These are phyloP conservation scores for Drosophila setosimentum DNA, from an alignment of 2,888 invertebrate genomes.

Conservation along the genomic window DNA sequence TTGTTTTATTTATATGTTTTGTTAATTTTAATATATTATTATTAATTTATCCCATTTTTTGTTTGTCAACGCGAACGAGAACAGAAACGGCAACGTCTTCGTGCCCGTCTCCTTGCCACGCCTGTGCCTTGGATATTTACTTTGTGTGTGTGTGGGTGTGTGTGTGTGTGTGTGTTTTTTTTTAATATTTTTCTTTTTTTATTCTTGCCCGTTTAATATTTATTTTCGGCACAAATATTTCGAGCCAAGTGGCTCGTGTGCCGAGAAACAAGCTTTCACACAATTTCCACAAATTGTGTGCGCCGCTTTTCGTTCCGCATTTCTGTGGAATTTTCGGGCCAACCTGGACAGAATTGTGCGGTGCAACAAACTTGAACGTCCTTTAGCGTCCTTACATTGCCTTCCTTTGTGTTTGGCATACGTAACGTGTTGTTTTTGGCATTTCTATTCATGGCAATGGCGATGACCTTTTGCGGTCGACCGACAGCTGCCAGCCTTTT, in stretches of 20 bases:
- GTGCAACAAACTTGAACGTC: conserved; percentile 56
- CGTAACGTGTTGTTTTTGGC: conserved; percentile 9
- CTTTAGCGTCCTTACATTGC: conserved; percentile 39
- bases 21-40: conserved; percentile 52
- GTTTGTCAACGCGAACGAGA: conserved; percentile 62
- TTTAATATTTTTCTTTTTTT: conserved; percentile 15
- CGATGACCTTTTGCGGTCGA: conserved; percentile 64
- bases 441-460: conserved; percentile 42
- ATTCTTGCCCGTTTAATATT: conserved; percentile 54
- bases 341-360: conserved; percentile 28
- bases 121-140: background rate
- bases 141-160: background rate
- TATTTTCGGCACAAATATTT: conserved; percentile 73
- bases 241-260: conserved; percentile 65
- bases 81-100: conserved; percentile 36
- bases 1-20: conserved; percentile 33
- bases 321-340: conserved; percentile 54
- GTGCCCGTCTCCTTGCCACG: conserved; percentile 17
- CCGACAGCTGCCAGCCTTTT: conserved; percentile 5
- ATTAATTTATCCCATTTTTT: conserved; percentile 78
- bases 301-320: conserved; percentile 46
- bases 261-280: conserved; percentile 9
- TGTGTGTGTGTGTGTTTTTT: background rate
- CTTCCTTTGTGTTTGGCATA: conserved; percentile 22
- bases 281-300: conserved; percentile 38